Evolutionary conservation across 2,888 invertebrate species (phyloP).

Genomic region (Papilio protenor): DNA sequence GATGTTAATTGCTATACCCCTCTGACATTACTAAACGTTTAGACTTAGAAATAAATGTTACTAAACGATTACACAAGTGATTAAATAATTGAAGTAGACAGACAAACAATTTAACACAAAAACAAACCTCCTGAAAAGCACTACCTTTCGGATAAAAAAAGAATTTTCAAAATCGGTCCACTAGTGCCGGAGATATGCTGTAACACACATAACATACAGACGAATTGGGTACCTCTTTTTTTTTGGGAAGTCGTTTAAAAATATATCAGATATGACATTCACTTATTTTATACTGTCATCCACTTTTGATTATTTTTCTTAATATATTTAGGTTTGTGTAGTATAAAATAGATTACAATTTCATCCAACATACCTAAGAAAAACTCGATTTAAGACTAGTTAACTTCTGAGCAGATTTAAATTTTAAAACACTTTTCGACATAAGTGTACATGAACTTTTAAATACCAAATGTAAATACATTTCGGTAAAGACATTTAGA

Average conservation of each 20-base stretch:
- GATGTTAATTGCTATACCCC: slow-evolving; percentile 35
- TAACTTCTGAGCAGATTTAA: background rate
- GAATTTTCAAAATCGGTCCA: too few species aligned
- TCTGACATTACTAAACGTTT: background rate
- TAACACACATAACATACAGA: too few species aligned
- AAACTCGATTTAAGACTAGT: background rate
- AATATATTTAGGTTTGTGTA: background rate
- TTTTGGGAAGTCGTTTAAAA: too few species aligned
- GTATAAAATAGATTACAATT: background rate
- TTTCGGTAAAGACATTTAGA: slow-evolving; percentile 26
- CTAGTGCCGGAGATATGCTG: too few species aligned
- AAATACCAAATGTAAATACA: slow-evolving; percentile 17
- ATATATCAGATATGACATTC: too few species aligned
- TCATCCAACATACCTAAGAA: background rate
- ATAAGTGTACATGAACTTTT: slow-evolving; percentile 22
- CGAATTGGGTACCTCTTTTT: too few species aligned
- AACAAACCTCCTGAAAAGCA: too few species aligned
- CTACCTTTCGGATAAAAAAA: too few species aligned
- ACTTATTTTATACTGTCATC: too few species aligned
- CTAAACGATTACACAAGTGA: too few species aligned
- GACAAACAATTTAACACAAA: background rate
- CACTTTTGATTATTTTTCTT: too few species aligned
- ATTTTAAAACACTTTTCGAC: slow-evolving; percentile 6
- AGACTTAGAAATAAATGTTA: background rate
- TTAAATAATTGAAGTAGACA: background rate